These are phyloP conservation scores for Hepsetus odoe DNA, from an alignment of 2,113 vertebrate genomes.

Conservation along the genomic window DNA sequence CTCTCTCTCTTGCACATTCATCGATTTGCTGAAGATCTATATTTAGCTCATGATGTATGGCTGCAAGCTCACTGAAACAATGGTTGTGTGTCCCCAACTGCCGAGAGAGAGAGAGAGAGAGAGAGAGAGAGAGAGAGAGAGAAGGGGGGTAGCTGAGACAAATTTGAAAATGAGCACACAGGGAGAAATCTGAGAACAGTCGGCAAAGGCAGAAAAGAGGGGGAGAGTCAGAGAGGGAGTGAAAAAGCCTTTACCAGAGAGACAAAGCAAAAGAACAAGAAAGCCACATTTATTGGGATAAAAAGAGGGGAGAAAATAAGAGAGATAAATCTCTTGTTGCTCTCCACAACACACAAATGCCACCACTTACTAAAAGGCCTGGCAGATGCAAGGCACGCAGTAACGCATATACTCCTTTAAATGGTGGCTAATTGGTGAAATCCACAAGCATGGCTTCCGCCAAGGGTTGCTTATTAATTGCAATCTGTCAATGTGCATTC, in stretches of 20 bases:
- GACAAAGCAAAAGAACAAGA: not conserved
- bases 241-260: slow-evolving; percentile 9
- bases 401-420: slow-evolving; percentile 6
- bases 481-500: not conserved
- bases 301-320: not conserved
- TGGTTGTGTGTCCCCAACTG: slow-evolving; percentile 47
- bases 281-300: not conserved
- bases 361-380: not conserved
- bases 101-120: slow-evolving; percentile 10
- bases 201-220: slow-evolving; percentile 1
- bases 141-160: slow-evolving; percentile 30
- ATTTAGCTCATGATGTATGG: slow-evolving; percentile 56
- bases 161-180: slow-evolving; percentile 38
- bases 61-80: slow-evolving; percentile 56
- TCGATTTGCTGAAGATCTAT: slow-evolving; percentile 54
- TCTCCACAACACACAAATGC: not conserved
- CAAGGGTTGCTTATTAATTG: slow-evolving; percentile 5
- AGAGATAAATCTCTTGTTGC: not conserved
- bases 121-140: not conserved
- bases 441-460: slow-evolving; percentile 3
- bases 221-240: not conserved
- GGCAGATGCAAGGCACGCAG: not conserved
- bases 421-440: slow-evolving; percentile 4
- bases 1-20: slow-evolving; percentile 20
- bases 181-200: slow-evolving; percentile 39